Conservation (phyloP, 2,113 vertebrate genomes). For the Odocoileus hemionus region DNA sequence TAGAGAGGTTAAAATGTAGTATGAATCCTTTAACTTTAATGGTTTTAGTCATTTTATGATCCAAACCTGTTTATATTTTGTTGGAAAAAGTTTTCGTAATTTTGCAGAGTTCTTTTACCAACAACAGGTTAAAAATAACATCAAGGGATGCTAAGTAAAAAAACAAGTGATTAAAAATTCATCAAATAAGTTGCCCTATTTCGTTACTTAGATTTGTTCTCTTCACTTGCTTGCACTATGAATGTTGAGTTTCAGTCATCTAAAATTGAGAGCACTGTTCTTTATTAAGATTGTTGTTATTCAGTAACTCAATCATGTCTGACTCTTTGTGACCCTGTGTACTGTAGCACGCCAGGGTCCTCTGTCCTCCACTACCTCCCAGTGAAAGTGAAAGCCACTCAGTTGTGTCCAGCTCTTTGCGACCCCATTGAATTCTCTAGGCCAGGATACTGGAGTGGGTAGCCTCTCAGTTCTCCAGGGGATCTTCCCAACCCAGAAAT, state of each 20-base stretch:
- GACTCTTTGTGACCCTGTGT: not conserved
- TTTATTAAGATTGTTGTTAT: not conserved
- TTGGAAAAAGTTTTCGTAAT: not conserved
- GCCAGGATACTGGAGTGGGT: not conserved
- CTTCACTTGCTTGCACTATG: not conserved
- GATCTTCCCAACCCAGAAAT: not conserved
- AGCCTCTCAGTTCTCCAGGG: not conserved
- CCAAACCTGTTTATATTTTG: not conserved
- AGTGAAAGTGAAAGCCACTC: not conserved
- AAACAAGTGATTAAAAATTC: not conserved
- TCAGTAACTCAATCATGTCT: not conserved
- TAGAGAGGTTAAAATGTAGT: not conserved
- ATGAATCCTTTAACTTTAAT: not conserved
- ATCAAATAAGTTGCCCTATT: not conserved
- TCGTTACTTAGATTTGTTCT: not conserved
- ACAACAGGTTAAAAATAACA: not conserved
- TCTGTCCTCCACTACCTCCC: not conserved
- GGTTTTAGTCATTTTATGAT: not conserved
- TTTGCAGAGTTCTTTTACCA: not conserved
- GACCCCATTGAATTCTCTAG: not conserved
- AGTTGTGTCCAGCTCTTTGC: not conserved
- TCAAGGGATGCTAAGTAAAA: not conserved
- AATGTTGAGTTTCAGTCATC: not conserved
- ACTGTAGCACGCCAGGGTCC: fast-evolving
- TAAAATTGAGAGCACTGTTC: not conserved